Conservation (phyloP, 2,797 vertebrate genomes). For the Erpetoichthys calabaricus region DNA sequence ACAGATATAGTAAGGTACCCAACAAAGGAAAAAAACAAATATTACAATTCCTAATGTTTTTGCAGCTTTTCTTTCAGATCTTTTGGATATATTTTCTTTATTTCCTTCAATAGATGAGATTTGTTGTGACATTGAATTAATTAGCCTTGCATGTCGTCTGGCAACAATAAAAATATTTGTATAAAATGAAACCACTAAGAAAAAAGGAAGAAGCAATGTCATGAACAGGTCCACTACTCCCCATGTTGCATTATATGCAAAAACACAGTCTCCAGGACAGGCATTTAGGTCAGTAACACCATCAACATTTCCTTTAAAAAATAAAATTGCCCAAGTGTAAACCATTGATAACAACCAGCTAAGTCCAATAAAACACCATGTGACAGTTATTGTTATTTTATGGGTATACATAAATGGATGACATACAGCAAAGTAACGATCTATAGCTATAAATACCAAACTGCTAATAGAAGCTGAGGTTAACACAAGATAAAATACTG, state of each 20-base stretch:
- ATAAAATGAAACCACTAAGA: constrained; percentile 22
- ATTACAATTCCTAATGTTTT: constrained; percentile 19
- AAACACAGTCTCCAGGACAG: constrained; percentile 19
- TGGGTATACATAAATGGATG: constrained; percentile 15
- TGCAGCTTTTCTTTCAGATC: constrained; percentile 21
- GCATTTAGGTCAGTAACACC: constrained; percentile 5
- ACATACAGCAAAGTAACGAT: constrained; percentile 33
- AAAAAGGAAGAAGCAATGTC: constrained; percentile 19
- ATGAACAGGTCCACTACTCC: constrained; percentile 12
- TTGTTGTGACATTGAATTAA: neutral
- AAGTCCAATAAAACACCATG: constrained; percentile 13
- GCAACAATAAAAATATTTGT: constrained; percentile 20
- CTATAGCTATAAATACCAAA: constrained; percentile 42
- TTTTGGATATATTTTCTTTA: neutral
- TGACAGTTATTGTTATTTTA: constrained; percentile 8
- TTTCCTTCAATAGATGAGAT: too few relatives aligned
- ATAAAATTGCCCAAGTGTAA: constrained; percentile 21
- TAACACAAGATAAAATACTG: constrained; percentile 39
- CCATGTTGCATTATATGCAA: constrained; percentile 15
- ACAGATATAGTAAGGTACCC: constrained; percentile 21
- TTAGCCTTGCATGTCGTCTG: constrained; percentile 14
- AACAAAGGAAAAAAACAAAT: constrained; percentile 22
- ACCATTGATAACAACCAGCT: constrained; percentile 19
- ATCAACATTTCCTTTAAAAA: constrained; percentile 20
- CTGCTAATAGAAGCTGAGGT: constrained; percentile 42